phyloP scores from a whole-genome alignment of 2,888 invertebrate species.

The Marronus borbonicus region DNA sequence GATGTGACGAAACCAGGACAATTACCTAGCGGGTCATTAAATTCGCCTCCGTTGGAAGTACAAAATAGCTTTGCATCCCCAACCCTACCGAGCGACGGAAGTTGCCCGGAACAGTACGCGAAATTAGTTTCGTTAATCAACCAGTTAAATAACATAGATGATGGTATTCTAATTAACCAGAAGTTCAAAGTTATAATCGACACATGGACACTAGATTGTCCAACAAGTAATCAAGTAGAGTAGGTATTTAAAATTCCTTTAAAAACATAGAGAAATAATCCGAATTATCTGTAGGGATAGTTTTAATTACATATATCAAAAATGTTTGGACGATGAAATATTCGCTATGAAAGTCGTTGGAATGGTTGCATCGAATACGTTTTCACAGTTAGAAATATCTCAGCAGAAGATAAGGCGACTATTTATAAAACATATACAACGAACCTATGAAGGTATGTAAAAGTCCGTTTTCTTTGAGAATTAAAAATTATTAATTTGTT shows the following conservation, averaged over 20 bases:
- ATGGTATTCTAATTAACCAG: slow-evolving; percentile 67
- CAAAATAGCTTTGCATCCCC: slow-evolving; percentile 13
- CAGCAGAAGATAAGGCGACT: slow-evolving; percentile 57
- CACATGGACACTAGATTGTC: slow-evolving; percentile 63
- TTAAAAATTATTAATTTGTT: slow-evolving; percentile 17
- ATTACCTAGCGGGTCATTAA: slow-evolving; percentile 26
- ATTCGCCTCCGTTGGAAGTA: slow-evolving; percentile 26
- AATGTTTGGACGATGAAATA: slow-evolving; percentile 62
- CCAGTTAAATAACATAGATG: slow-evolving; percentile 64
- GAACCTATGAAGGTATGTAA: slow-evolving; percentile 62
- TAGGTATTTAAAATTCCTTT: slow-evolving; percentile 58
- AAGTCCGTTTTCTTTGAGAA: neutral
- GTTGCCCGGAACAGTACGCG: slow-evolving; percentile 53
- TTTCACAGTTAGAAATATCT: slow-evolving; percentile 59
- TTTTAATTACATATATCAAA: slow-evolving; percentile 63
- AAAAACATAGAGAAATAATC: slow-evolving; percentile 15
- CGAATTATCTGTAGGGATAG: slow-evolving; percentile 60
- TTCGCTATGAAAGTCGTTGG: slow-evolving; percentile 64
- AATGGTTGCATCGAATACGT: slow-evolving; percentile 65
- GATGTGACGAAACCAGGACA: slow-evolving; percentile 55
- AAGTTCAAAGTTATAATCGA: slow-evolving; percentile 65
- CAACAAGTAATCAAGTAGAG: slow-evolving; percentile 63
- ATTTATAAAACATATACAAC: slow-evolving; percentile 65
- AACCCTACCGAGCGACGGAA: slow-evolving; percentile 31
- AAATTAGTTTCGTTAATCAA: slow-evolving; percentile 62